Evolutionary conservation across 1,140 invertebrate species (phyloP), one percentile per base, ranked within the genome.

Genomic region (Drosophila insularis): DNA sequence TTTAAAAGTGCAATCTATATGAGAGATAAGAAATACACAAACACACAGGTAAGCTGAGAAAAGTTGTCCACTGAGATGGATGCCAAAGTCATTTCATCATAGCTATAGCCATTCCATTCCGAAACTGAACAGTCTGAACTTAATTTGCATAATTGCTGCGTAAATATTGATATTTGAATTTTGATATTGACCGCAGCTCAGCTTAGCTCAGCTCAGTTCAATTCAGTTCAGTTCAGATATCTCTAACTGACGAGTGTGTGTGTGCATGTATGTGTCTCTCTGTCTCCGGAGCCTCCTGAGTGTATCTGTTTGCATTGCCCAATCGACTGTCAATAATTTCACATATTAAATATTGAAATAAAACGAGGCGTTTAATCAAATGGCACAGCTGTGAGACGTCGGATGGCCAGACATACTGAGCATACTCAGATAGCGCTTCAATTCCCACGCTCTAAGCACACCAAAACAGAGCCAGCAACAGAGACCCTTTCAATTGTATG

Each of bases 131-230:
- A 59, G 67, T 27, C 19, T 80, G 71, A 89, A 78, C 84, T 84
- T 89, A 89, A 89, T 89, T 89, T 89, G 84, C 84, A 89, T 89
- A 89, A 89, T 89, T 89, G 84, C 80, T 84, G 84, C 84, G 84
- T 89, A 89, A 89, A 89, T 89, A 89, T 89, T 89, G 80, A 84
- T 86, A 79, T 86, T 86, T 86, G 76, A 87, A 76, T 86, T 86
- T 86, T 86, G 82, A 86, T 86, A 86, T 86, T 86, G 82, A 86
- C 82, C 82, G 71, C 59, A 43, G 59, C 59, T 61, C 37, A 21
- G 19, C 17, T 40, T 19, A 27, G 43, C 43, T 17, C 43, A 50
- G 43, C 21, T 21, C 43, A 50, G 40, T 43, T 43, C 40, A 40
- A 1, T 46, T 50, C 43, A 50, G 19, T 50, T 21, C 43, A 50